Conservation (phyloP, 2,797 vertebrate genomes). For the Pseudochirops corinnae region DNA sequence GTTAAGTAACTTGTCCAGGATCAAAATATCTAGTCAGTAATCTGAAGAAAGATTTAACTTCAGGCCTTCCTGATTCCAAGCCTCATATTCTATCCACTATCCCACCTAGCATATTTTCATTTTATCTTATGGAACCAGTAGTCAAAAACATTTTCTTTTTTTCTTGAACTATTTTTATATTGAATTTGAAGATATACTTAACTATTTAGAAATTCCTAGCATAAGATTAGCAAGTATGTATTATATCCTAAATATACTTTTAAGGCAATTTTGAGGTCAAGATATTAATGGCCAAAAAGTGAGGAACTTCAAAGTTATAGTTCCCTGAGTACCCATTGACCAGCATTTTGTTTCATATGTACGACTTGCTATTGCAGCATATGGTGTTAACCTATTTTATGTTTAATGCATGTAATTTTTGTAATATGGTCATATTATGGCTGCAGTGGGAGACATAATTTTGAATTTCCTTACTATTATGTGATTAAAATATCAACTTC, state of each 20-base stretch:
- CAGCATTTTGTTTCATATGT: neutral
- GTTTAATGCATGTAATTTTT: neutral
- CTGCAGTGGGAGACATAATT: neutral
- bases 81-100: neutral
- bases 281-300: neutral
- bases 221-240: neutral
- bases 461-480: neutral
- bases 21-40: neutral
- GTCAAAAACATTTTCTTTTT: neutral
- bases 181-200: neutral
- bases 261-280: neutral
- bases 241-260: neutral
- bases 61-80: neutral
- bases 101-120: neutral
- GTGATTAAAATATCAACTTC: constrained; percentile 12
- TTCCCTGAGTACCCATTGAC: neutral
- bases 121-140: neutral
- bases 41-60: neutral
- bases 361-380: neutral
- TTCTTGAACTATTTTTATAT: neutral
- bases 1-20: neutral
- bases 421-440: constrained; percentile 5
- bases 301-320: neutral
- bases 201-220: neutral
- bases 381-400: constrained; percentile 3